Evolutionary conservation across 2,113 vertebrate genomes (phyloP), one percentile per base, ranked within the genome.

Genomic region (Myocastor coypus): DNA sequence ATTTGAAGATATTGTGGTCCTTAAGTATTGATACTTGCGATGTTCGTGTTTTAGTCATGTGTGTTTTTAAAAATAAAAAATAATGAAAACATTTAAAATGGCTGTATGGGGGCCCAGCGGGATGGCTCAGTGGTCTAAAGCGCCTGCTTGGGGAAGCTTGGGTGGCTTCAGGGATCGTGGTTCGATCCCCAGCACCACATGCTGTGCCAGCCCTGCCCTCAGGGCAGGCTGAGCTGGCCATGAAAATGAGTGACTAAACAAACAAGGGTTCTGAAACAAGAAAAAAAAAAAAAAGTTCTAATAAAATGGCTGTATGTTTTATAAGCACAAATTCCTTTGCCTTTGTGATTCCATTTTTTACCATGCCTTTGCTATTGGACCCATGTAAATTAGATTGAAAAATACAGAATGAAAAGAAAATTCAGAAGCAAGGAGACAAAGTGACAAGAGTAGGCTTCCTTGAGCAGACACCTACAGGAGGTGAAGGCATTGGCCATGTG

Each of bases 11-110:
- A 26, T 59, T 57, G 59, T 46, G 22, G 17, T 77, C 32, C 55
- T 94, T 91, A 55, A n/a, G 5, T 94, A 61, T 37, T 87, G 32
- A 69, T 94, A 17, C 8, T 91, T 83, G 92, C 87, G 80, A 59
- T 96, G 28, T 92, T 87, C 6, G 30, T 87, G 22, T 52, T 93
- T 40, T 87, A 37, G 57, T 81, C 42, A 16, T 73, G 42, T 86
- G 11, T 80, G n/a, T 92, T 95, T 87, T 93, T 95, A 64, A 88
- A 88, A 93, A 96, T 86, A 71, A 61, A 89, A 80, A 92, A 42
- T 26, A 93, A 57, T 84, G 40, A 88, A 86, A 3, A 1, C 37
- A 55, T 90, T 81, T 96, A 16, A 87, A 87, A 34, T 50, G 66
- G 7, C 26, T n/a, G n/a, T n/a, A n/a, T n/a, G n/a, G n/a, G n/a